Evolutionary conservation across 2,113 vertebrate species (phyloP).

Genomic region (Sinocyclocheilus grahami): DNA sequence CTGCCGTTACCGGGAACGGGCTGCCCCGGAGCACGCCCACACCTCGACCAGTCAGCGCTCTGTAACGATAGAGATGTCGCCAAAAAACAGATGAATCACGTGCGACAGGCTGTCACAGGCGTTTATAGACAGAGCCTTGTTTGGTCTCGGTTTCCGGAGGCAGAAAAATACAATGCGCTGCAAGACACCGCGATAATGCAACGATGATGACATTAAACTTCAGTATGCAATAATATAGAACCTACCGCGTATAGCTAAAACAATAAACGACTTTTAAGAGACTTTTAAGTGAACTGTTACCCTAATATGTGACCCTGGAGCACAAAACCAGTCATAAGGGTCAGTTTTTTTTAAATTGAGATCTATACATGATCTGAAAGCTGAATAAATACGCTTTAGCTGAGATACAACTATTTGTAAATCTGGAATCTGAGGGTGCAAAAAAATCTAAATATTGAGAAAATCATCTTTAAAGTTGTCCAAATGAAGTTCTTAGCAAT

Average conservation of each 20-base stretch:
- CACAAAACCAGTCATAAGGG: no score
- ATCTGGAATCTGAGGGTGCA: no score
- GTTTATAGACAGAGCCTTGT: constrained; percentile 30
- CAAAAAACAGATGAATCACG: constrained; percentile 29
- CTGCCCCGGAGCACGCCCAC: constrained; percentile 45
- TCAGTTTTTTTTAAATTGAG: no score
- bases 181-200: no score
- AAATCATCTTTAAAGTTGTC: no score
- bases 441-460: no score
- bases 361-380: no score
- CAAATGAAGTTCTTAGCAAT: no score
- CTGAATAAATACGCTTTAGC: no score
- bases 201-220: neutral
- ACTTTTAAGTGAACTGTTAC: neutral
- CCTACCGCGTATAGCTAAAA: neutral
- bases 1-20: constrained; percentile 22
- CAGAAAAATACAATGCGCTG: neutral
- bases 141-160: constrained; percentile 47
- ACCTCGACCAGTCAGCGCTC: constrained; percentile 6
- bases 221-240: neutral
- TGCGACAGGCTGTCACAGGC: constrained; percentile 18
- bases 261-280: no score
- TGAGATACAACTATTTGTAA: no score
- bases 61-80: neutral
- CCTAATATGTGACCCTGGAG: no score